These are phyloP conservation scores for Amiota minor DNA, from an alignment of 2,888 invertebrate genomes.

Conservation along the genomic window DNA sequence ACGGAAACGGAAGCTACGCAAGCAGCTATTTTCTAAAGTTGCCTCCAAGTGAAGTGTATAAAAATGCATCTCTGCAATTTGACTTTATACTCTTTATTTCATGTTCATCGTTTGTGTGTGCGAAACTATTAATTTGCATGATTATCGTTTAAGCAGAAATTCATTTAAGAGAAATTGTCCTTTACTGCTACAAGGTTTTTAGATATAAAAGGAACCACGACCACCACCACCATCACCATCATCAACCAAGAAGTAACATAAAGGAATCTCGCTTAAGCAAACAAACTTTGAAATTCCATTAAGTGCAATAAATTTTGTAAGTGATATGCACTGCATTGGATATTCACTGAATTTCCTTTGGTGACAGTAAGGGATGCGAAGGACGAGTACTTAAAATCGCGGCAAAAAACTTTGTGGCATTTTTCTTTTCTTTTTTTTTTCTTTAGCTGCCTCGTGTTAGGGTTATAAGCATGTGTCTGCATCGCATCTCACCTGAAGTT, in stretches of 20 bases:
- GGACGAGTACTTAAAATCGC: constrained; percentile 41
- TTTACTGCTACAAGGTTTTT: constrained; percentile 38
- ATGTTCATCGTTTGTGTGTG: constrained; percentile 38
- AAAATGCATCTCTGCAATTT: constrained; percentile 29
- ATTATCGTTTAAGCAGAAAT: constrained; percentile 68
- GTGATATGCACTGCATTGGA: constrained; percentile 51
- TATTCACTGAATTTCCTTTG: background rate
- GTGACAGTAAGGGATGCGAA: background rate
- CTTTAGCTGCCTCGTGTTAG: too few species aligned
- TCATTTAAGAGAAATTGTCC: constrained; percentile 53
- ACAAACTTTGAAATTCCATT: constrained; percentile 71
- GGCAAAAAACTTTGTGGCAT: constrained; percentile 39
- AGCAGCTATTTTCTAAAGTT: constrained; percentile 43
- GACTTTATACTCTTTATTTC: constrained; percentile 30
- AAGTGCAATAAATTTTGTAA: constrained; percentile 70
- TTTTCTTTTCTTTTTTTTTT: background rate
- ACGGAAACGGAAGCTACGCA: constrained; percentile 35
- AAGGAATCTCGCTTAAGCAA: constrained; percentile 50
- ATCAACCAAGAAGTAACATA: constrained; percentile 28
- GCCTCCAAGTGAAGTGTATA: background rate
- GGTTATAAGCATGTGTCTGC: background rate
- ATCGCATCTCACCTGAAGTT: constrained; percentile 23
- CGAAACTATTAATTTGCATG: constrained; percentile 67
- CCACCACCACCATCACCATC: constrained; percentile 17
- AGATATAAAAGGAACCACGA: background rate